Evolutionary conservation across 2,888 invertebrate species (phyloP), one percentile per base, ranked within the genome.

Genomic region (Tridacna gigas): DNA sequence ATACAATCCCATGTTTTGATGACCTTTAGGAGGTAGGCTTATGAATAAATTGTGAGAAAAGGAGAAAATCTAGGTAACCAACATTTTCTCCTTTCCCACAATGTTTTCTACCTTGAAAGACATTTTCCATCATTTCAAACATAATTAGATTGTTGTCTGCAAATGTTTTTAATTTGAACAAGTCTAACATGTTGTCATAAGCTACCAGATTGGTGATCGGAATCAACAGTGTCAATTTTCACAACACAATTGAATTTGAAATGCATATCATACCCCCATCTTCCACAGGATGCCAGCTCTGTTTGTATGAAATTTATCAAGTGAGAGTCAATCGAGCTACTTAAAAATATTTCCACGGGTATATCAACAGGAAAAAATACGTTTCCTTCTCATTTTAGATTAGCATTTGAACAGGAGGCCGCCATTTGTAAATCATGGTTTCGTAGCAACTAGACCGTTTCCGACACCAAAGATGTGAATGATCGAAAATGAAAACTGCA

Each of bases 381-480:
- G 25, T 65, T 65, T 25, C 9, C 22, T 65, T 13, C 4, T 13
- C 13, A n/a, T 20, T 65, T n/a, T 12, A 22, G n/a, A 13, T 65
- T 4, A 25, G n/a, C 12, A 45, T 47, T 22, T 12, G 45, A 5
- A 18, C 25, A 56, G 82, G 80, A 73, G 73, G 79, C 80, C 79
- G 89, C 90, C 90, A 90, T 90, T 87, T 89, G 88, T 89, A 84
- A 80, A 79, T 84, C 84, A 88, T 84, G 74, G 82, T 86, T 81
- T 88, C 86, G 86, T 89, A 86, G 89, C 89, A 83, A 83, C 83
- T 37, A 22, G 74, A 65, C 65, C 25, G 28, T 26, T 65, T 28
- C 28, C 25, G 26, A 28, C 7, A 26, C 65, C 26, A 65, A 65
- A 37, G 37, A 37, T 37, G 7, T 7, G 37, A 37, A 7, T 37